Percentiles rank a stretch among this genome's conserved stretches.
These are phyloP conservation scores for Smutsia gigantea DNA, from an alignment of 2,797 vertebrate genomes.

Conservation along the genomic window DNA sequence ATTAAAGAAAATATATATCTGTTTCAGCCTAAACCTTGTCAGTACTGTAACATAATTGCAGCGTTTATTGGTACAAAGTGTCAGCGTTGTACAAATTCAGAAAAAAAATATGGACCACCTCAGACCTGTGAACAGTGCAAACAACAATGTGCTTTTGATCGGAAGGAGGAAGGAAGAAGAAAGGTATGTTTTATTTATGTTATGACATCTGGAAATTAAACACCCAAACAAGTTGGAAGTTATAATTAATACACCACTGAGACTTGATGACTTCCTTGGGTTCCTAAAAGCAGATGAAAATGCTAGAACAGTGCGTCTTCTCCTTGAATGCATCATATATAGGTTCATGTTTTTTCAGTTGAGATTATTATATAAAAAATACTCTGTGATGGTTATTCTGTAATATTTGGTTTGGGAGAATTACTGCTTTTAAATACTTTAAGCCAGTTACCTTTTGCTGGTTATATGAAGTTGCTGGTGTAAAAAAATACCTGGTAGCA, in stretches of 20 bases:
- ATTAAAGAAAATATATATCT: conserved; percentile 10
- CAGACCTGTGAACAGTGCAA: conserved; percentile 99
- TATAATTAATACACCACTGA: neutral
- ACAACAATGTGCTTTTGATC: conserved; percentile 98
- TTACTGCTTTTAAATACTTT: neutral
- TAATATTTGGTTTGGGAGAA: neutral
- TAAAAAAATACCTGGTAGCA: neutral
- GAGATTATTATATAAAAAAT: neutral
- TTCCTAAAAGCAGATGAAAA: neutral
- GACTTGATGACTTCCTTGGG: neutral
- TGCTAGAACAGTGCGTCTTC: neutral
- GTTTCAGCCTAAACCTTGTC: conserved; percentile 97
- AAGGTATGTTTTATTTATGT: conserved; percentile 88
- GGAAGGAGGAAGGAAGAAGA: conserved; percentile 97
- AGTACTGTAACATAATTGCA: conserved; percentile 99
- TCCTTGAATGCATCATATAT: neutral
- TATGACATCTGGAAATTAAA: conserved; percentile 12
- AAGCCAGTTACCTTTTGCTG: neutral
- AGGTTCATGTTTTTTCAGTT: neutral
- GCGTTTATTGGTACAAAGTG: conserved; percentile 99
- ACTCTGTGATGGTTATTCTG: neutral
- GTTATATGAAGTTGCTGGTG: neutral
- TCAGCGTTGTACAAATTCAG: conserved; percentile 99
- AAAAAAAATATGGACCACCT: conserved; percentile 98
- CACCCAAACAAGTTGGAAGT: neutral